Conservation (phyloP, 2,113 vertebrate genomes). For the Pygoscelis antarcticus region DNA sequence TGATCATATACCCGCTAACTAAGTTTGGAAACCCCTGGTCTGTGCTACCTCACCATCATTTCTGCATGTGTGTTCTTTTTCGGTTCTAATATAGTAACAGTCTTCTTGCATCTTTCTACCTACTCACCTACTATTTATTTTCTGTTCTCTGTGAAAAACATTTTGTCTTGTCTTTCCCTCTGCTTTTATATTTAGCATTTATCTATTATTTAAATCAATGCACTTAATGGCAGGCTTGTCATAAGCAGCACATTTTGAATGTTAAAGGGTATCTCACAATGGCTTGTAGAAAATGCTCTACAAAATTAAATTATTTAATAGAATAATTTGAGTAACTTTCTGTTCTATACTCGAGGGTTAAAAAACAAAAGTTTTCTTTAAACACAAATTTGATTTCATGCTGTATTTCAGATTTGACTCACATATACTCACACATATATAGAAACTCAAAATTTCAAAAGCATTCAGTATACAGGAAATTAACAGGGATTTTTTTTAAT, state of each 20-base stretch:
- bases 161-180: not conserved
- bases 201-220: not conserved
- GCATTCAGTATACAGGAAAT: not conserved
- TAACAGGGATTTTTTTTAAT: not conserved
- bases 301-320: not conserved
- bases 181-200: not conserved
- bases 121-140: not conserved
- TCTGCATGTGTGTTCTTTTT: not conserved
- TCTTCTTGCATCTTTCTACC: not conserved
- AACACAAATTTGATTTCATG: not conserved
- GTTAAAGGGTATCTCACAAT: not conserved
- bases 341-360: not conserved
- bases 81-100: not conserved
- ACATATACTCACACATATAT: not conserved
- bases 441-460: not conserved
- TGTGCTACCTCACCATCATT: not conserved
- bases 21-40: not conserved
- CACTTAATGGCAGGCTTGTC: not conserved
- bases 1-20: not conserved
- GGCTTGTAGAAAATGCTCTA: not conserved
- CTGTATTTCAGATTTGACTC: not conserved
- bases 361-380: not conserved
- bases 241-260: not conserved
- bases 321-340: not conserved
- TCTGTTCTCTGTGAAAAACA: not conserved